phyloP scores from a whole-genome alignment of 2,888 invertebrate genomes.

The Heliconius ismenius region DNA sequence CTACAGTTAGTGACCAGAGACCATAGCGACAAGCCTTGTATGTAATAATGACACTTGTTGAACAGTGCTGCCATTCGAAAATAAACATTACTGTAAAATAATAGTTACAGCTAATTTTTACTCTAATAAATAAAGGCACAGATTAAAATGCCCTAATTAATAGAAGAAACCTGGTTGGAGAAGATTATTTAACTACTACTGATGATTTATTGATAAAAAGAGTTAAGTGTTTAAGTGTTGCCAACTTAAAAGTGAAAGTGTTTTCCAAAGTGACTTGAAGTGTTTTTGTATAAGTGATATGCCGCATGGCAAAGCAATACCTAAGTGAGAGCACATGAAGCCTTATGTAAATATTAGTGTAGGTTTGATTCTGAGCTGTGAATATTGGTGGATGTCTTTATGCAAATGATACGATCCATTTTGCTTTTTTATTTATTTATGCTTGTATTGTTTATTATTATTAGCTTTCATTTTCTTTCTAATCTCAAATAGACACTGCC shows the following conservation, averaged over 20 bases:
- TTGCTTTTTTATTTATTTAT: constrained; percentile 44
- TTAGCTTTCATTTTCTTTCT: background rate
- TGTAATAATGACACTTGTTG: constrained; percentile 59
- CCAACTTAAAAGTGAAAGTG: constrained; percentile 41
- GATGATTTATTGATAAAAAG: background rate
- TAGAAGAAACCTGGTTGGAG: background rate
- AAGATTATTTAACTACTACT: background rate
- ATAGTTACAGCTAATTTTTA: background rate
- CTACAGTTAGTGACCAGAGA: constrained; percentile 47
- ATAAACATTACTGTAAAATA: background rate
- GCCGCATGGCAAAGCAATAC: constrained; percentile 54
- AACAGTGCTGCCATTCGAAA: constrained; percentile 40
- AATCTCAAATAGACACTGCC: constrained; percentile 16
- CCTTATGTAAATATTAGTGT: constrained; percentile 79
- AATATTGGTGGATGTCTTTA: constrained; percentile 58
- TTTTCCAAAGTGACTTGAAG: constrained; percentile 39
- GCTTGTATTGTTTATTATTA: constrained; percentile 11
- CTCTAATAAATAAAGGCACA: background rate
- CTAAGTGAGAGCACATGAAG: constrained; percentile 65
- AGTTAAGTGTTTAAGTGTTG: constrained; percentile 13
- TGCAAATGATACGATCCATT: constrained; percentile 40
- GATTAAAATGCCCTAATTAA: background rate
- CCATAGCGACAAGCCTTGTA: constrained; percentile 72
- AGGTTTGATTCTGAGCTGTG: constrained; percentile 61
- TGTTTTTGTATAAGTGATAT: constrained; percentile 44